Evolutionary conservation across 2,797 vertebrate genomes (phyloP).

Genomic region (Eupleurogrammus muticus): DNA sequence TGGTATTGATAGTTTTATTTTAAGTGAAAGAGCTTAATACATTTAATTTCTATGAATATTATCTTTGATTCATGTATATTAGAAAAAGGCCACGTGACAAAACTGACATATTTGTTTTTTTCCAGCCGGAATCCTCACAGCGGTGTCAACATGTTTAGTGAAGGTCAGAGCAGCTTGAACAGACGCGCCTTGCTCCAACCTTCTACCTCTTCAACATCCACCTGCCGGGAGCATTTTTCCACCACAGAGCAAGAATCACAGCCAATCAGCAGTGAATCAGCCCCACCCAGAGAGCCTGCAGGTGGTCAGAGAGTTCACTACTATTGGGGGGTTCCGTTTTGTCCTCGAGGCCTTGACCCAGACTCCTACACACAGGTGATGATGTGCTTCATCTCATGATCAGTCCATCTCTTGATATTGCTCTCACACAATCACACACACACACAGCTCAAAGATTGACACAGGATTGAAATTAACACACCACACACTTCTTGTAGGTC

Average conservation of each 20-base stretch:
- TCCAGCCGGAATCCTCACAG: slow-evolving; percentile 17
- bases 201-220: background rate
- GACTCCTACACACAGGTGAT: slow-evolving; percentile 91
- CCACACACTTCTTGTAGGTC: too few relatives aligned
- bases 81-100: too few relatives aligned
- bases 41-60: too few relatives aligned
- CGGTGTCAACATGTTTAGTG: background rate
- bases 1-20: too few relatives aligned
- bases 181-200: background rate
- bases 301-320: slow-evolving; percentile 85
- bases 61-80: too few relatives aligned
- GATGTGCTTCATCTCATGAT: background rate
- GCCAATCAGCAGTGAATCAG: background rate
- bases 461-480: too few relatives aligned
- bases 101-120: background rate
- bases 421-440: too few relatives aligned
- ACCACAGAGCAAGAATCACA: background rate
- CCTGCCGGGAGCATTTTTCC: background rate
- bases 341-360: slow-evolving; percentile 91
- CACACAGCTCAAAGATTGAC: too few relatives aligned
- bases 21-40: too few relatives aligned
- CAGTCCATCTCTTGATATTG: too few relatives aligned
- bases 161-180: background rate
- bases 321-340: slow-evolving; percentile 98
- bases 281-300: background rate